phyloP scores from a whole-genome alignment of 2,888 invertebrate genomes.

The Morpho helenor region DNA sequence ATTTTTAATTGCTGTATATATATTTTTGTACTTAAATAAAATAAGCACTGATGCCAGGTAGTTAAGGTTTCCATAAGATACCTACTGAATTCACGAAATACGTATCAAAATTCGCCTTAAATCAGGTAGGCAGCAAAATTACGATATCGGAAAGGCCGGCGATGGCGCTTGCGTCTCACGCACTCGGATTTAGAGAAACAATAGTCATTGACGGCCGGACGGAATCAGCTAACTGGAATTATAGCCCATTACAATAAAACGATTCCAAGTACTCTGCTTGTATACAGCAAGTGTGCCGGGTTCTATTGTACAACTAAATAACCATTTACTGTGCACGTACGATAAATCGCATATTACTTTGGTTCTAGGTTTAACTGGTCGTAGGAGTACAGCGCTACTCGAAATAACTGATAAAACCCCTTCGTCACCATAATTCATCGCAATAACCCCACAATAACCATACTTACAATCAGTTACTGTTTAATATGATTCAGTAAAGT shows the following conservation, averaged over 20 bases:
- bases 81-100: too few relatives aligned
- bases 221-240: conserved; percentile 62
- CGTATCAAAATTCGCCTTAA: not conserved
- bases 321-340: conserved; percentile 19
- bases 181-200: conserved; percentile 54
- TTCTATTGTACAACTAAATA: conserved; percentile 36
- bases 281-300: conserved; percentile 35
- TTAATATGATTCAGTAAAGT: too few relatives aligned
- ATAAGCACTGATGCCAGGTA: too few relatives aligned
- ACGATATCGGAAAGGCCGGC: conserved; percentile 57
- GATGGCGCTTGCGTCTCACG: conserved; percentile 59
- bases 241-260: conserved; percentile 60
- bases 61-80: too few relatives aligned
- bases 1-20: too few relatives aligned
- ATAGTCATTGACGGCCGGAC: conserved; percentile 50
- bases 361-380: not conserved
- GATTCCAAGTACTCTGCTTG: conserved; percentile 53
- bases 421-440: too few relatives aligned
- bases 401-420: too few relatives aligned
- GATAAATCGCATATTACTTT: too few relatives aligned
- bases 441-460: too few relatives aligned
- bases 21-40: too few relatives aligned
- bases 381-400: too few relatives aligned
- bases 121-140: conserved; percentile 44
- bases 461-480: too few relatives aligned